Base-by-base conservation (phyloP, 2,797 vertebrate species). In the Pseudochromis fuscus region DNA sequence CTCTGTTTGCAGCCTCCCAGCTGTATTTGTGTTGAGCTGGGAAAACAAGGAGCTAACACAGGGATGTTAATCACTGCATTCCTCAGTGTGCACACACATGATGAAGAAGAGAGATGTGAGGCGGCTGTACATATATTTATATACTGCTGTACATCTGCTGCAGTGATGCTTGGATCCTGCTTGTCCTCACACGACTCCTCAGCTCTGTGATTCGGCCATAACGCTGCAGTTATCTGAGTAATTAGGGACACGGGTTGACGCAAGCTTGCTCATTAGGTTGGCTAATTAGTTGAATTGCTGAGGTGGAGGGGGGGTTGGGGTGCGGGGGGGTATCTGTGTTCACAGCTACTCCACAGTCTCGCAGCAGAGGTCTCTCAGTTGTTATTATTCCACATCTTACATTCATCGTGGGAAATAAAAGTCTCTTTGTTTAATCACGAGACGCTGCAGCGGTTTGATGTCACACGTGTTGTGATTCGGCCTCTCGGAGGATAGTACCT, bases 11-110 rank as follows among this genome's bases (percentile, higher is more conserved):
- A 5, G 51, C 27, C 19, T 59, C 56, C 30, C 79, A 87, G 88
- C 83, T 91, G 86, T 92, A 75, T 93, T 91, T 91, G 90, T 65
- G 64, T 69, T 81, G 65, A 48, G 56, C 77, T 64, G 59, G 3
- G 49, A 49, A 35, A 64, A 67, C 50, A 60, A 79, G 59, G 56
- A 63, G 25, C 56, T 81, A 42, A 81, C 87, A 69, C 49, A 10
- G 21, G 1, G 19, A 73, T 76, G 88, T 71, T 59, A 18, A 16
- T 38, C 18, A 7, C 23, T 10, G 52, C 78, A 85, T 83, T 89
- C 81, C 77, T 83, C 50, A 42, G 51, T 46, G 21, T 50, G 67
- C 30, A 79, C 31, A 67, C 38, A 24, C 35, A 49, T 25, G 11
- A 5, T 38, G 2, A 15, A 56, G 23, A 73, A n/a, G 9, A 69